Conservation (phyloP, 2,888 invertebrate species). For the Habrosyne pyritoides region DNA sequence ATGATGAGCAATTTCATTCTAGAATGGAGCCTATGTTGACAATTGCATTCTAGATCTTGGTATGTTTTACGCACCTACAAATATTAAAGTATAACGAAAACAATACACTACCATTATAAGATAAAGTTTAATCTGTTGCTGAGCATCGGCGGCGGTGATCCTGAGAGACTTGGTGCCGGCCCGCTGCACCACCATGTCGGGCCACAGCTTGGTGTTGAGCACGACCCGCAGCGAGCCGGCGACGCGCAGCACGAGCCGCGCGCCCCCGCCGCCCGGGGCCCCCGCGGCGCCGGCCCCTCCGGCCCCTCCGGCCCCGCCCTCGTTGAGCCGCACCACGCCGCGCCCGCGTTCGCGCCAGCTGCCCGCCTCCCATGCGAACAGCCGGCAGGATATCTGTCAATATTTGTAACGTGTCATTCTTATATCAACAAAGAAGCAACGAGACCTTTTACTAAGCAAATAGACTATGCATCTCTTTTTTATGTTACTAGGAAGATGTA, state of each 20-base stretch:
- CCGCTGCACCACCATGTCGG: conserved; percentile 95
- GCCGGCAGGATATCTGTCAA: conserved; percentile 91
- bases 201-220: conserved; percentile 96
- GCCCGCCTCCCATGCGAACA: conserved; percentile 94
- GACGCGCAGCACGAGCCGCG: conserved; percentile 94
- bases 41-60: too few species aligned
- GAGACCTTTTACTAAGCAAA: too few species aligned
- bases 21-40: too few species aligned
- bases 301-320: conserved; percentile 72
- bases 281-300: conserved; percentile 45
- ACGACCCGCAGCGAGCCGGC: conserved; percentile 95
- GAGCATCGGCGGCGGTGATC: conserved; percentile 93
- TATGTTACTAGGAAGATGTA: too few species aligned
- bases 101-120: conserved; percentile 87
- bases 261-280: conserved; percentile 82
- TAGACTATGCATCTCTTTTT: too few species aligned
- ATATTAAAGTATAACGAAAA: too few species aligned
- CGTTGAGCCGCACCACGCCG: conserved; percentile 94
- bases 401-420: too few species aligned
- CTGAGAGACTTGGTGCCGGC: conserved; percentile 94
- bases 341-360: conserved; percentile 96
- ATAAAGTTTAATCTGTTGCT: conserved; percentile 93
- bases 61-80: too few species aligned
- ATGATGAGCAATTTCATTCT: too few species aligned
- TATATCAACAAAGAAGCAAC: too few species aligned